Conservation (phyloP, 2,113 vertebrate genomes). For the Psilopsiagon aymara region DNA sequence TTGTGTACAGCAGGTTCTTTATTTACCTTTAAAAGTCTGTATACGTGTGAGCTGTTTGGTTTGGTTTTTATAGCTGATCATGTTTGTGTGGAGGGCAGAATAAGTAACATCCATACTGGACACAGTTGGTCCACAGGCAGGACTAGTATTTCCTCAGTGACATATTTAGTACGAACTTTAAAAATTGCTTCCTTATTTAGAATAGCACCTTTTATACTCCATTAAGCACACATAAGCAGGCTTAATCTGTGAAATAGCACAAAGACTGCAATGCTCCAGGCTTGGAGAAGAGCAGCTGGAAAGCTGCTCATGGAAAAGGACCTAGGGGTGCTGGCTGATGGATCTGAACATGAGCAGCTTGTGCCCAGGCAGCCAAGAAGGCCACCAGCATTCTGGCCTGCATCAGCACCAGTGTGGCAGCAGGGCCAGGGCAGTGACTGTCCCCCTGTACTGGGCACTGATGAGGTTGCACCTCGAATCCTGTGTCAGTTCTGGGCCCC, state of each 20-base stretch:
- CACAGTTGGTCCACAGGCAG: background rate
- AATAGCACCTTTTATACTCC: background rate
- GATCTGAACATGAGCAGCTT: background rate
- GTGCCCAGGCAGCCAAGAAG: background rate
- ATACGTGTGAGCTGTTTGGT: background rate
- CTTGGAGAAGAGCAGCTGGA: background rate
- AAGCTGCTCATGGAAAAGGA: background rate
- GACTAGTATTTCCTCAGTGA: background rate
- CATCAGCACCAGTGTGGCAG: background rate
- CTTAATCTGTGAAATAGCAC: background rate
- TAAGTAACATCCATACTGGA: background rate
- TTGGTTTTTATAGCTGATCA: background rate
- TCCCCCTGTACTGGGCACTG: background rate
- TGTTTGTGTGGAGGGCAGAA: background rate
- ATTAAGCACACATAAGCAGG: background rate
- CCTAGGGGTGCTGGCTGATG: background rate
- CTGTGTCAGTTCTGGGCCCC: background rate
- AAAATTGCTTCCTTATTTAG: background rate
- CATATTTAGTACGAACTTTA: background rate
- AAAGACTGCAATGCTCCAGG: background rate
- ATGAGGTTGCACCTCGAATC: background rate
- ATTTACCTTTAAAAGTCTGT: background rate
- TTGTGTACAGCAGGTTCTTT: background rate
- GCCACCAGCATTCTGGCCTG: background rate
- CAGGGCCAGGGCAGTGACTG: background rate